phyloP scores from a whole-genome alignment of 2,113 vertebrate genomes.

The Fukomys damarensis region DNA sequence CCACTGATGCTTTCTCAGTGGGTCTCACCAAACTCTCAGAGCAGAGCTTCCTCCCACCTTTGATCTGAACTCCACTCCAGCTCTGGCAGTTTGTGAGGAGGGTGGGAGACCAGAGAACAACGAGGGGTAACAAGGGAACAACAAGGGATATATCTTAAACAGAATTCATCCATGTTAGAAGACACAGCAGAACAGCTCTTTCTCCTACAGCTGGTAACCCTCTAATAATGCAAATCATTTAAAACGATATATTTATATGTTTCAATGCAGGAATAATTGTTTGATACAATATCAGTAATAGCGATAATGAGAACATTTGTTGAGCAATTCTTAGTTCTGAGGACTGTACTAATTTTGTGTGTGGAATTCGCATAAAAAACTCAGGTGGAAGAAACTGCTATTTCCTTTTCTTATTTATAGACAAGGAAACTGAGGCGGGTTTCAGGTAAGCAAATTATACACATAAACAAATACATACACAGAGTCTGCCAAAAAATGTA shows the following conservation, averaged over 20 bases:
- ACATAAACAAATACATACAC: not conserved
- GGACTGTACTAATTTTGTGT: not conserved
- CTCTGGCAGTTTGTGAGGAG: not conserved
- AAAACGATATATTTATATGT: not conserved
- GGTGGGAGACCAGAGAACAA: not conserved
- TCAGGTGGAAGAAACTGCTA: not conserved
- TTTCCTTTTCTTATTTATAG: not conserved
- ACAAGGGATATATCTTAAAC: not conserved
- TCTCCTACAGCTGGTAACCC: not conserved
- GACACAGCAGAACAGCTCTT: not conserved
- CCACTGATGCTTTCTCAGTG: not conserved
- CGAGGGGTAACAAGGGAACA: no score
- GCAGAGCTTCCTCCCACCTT: not conserved
- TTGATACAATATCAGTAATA: not conserved
- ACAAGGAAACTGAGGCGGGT: not conserved
- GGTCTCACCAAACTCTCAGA: not conserved
- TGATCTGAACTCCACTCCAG: slow-evolving; percentile 31
- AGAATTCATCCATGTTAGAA: not conserved
- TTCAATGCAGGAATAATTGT: not conserved
- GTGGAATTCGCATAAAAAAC: not conserved
- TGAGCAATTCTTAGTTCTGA: not conserved
- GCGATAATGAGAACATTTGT: not conserved
- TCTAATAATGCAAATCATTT: not conserved
- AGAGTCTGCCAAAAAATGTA: not conserved
- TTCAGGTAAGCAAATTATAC: slow-evolving; percentile 7